Evolutionary conservation across 2,113 vertebrate species (phyloP), one percentile per base, ranked within the genome.

Genomic region (Plecturocebus donacophilus): DNA sequence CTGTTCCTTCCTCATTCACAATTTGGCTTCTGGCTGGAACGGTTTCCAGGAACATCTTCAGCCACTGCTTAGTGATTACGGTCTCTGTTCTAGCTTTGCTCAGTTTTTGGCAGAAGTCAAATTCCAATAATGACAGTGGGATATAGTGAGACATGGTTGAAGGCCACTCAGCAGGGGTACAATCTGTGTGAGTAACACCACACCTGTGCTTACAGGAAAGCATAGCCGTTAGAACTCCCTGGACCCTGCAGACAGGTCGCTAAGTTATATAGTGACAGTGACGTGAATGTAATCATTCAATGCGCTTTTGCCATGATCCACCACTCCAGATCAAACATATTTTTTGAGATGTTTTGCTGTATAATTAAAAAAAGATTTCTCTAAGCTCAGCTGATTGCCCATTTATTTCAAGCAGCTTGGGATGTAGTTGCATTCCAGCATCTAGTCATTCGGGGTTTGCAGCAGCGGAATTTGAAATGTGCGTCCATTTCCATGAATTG

Each of bases 201-300:
- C 49, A 73, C 64, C 64, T 82, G 90, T 47, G 70, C 5, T 45
- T 30, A 12, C 68, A 11, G 47, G 56, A 38, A 6, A 38, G 54
- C 52, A 56, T 32, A n/a, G 64, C 47, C n/a, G 4, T 35, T 6
- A 61, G 70, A 58, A 42, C 14, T 8, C 42, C 8, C 2, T 0
- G 20, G 83, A 56, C 47, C 70, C 45, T 3, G 5, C 14, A 47
- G 75, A 0, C 45, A 52, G 94, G 70, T 19, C 0, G 0, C 14
- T 42, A 87, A 32, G 52, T 49, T 76, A 61, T 66, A n/a, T 1
- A 56, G 71, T 10, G 38, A 49, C 11, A 6, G 52, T 11, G 6
- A 30, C 0, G 0, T 3, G 19, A 30, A 70, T 0, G 4, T 20
- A 23, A 27, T 66, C 32, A 9, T 14, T 66, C 68, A 5, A 0